A percentile compares a stretch with the other conserved stretches of the same genome.
These are phyloP conservation scores for Choreutis nemorana DNA, from an alignment of 2,888 invertebrate species.

Conservation along the genomic window DNA sequence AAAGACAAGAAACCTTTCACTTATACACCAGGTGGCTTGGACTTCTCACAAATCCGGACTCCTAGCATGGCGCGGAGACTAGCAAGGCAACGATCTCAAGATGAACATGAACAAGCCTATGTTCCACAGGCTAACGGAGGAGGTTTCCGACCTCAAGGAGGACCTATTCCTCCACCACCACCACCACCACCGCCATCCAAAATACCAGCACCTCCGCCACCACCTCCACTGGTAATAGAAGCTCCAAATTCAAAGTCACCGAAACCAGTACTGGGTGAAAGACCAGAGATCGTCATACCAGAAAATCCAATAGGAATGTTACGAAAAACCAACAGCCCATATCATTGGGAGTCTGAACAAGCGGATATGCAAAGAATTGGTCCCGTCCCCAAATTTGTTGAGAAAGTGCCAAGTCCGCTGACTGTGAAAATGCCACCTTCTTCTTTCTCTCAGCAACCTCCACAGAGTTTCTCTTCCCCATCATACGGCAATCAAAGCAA, in stretches of 20 bases:
- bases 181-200: constrained; percentile 51
- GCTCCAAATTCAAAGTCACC: constrained; percentile 53
- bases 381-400: constrained; percentile 47
- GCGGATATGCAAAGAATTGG: constrained; percentile 62
- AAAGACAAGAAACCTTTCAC: constrained; percentile 97
- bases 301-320: constrained; percentile 75
- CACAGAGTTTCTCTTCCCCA: constrained; percentile 18
- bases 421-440: constrained; percentile 53
- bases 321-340: constrained; percentile 74
- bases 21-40: constrained; percentile 93
- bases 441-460: constrained; percentile 41
- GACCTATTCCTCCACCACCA: constrained; percentile 40
- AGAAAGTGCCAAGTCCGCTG: constrained; percentile 53
- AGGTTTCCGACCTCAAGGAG: constrained; percentile 18
- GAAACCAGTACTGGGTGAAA: constrained; percentile 66
- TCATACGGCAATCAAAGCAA: constrained; percentile 32
- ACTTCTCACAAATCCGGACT: constrained; percentile 88
- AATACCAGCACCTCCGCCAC: constrained; percentile 64
- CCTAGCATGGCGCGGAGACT: constrained; percentile 88
- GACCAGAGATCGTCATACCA: constrained; percentile 79
- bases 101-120: constrained; percentile 58
- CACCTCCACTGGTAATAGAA: constrained; percentile 67
- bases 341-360: constrained; percentile 69
- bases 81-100: constrained; percentile 69
- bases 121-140: constrained; percentile 21